phyloP scores from a whole-genome alignment of 2,797 vertebrate genomes.

The Mormyrus proboscirostris region DNA sequence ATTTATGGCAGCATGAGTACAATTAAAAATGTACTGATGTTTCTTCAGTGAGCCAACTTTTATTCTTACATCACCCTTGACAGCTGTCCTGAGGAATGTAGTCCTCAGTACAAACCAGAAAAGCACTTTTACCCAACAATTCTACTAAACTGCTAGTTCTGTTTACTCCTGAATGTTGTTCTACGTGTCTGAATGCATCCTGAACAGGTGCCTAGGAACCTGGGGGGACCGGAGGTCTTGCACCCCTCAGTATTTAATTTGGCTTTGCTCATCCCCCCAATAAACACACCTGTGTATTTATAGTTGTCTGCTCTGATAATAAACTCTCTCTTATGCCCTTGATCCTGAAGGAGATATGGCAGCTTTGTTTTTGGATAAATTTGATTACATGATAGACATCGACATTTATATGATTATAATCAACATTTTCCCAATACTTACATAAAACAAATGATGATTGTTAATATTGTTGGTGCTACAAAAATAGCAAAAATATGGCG shows the following conservation, averaged over 20 bases:
- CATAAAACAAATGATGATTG: neutral
- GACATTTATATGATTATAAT: neutral
- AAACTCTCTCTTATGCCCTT: neutral
- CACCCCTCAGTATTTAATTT: neutral
- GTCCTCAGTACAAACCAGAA: neutral
- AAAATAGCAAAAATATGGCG: neutral
- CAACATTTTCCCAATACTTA: neutral
- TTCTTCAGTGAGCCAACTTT: neutral
- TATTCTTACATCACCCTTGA: neutral
- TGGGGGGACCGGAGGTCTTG: neutral
- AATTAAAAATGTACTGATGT: neutral
- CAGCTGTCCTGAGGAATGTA: neutral
- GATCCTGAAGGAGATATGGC: neutral
- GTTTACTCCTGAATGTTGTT: neutral
- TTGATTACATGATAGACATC: neutral
- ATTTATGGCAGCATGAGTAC: neutral
- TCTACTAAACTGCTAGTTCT: neutral
- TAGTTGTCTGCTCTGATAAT: neutral
- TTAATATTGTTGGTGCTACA: neutral
- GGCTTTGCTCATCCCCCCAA: neutral
- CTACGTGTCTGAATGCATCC: neutral
- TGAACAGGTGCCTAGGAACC: neutral
- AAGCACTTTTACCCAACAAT: neutral
- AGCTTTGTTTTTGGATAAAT: neutral
- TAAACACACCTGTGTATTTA: neutral